Evolutionary conservation across 2,113 vertebrate species (phyloP), one percentile per base, ranked within the genome.

Genomic region (Glaucidium brasilianum): DNA sequence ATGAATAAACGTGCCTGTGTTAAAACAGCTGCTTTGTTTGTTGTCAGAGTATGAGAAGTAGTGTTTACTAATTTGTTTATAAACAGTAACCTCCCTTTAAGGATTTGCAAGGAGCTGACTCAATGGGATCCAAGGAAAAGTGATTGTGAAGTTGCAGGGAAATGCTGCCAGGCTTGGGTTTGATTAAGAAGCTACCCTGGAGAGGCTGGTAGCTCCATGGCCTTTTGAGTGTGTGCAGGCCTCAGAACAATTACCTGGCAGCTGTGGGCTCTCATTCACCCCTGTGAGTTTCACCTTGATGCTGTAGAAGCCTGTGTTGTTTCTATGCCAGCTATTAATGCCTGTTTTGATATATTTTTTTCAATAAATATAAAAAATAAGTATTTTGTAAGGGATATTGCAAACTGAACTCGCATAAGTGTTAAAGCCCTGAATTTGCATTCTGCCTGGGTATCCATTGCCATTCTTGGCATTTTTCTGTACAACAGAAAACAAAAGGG

Each of bases 221-320:
- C 32, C 25, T 72, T 60, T n/a, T 55, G 50, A 50, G 56, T 39
- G n/a, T 43, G 15, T 52, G 62, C 20, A 59, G 15, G 29, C 23
- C 26, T 53, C 58, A 32, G 43, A 43, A 32, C 25, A 17, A 37
- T 47, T 59, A 50, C 11, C 12, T 35, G 32, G 13, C 34, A 75
- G 69, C 32, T n/a, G 6, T 0, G 1, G 45, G 26, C n/a, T 58
- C 25, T 67, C 5, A 2, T 32, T 58, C 37, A 9, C 6, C 32
- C 23, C 30, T 47, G 7, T 55, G 18, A 20, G 34, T 90, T 88
- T 60, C 37, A 30, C 29, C 27, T 12, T 20, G 43, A 15, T 73
- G 52, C 34, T 85, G 71, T 41, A 64, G 56, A 41, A 80, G 56
- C 26, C 26, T 0, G 0, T 26, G 5, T 15, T 59, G 13, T 64